These are phyloP conservation scores for Heliconius ethilla DNA, from an alignment of 2,888 invertebrate species.

Conservation along the genomic window DNA sequence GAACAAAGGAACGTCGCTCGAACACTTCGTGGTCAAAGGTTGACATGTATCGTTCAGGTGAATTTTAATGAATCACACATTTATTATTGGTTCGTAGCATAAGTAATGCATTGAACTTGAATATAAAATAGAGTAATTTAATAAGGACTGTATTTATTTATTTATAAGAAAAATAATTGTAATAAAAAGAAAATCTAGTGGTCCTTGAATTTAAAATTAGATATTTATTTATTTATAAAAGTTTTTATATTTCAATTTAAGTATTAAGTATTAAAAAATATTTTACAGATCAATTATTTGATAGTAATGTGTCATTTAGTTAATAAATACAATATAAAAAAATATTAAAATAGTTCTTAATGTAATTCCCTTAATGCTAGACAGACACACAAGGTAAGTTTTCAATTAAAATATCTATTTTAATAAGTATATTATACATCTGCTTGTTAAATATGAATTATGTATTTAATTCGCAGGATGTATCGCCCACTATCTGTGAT, in stretches of 20 bases:
- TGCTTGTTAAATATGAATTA: constrained; percentile 42
- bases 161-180: too few relatives aligned
- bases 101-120: not conserved
- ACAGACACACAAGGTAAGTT: constrained; percentile 22
- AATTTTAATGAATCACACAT: constrained; percentile 22
- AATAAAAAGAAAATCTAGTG: too few relatives aligned
- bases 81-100: not conserved
- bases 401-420: constrained; percentile 40
- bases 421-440: constrained; percentile 41
- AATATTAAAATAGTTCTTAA: too few relatives aligned
- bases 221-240: too few relatives aligned
- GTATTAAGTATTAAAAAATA: too few relatives aligned
- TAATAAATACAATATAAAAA: too few relatives aligned
- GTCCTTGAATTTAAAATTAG: too few relatives aligned
- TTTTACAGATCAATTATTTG: too few relatives aligned
- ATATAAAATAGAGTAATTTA: not conserved
- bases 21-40: constrained; percentile 25
- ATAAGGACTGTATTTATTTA: not conserved
- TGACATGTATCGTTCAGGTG: constrained; percentile 20
- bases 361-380: not conserved
- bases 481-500: constrained; percentile 35
- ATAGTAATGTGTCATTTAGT: too few relatives aligned
- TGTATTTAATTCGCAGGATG: constrained; percentile 44
- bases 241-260: too few relatives aligned
- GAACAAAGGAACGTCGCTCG: constrained; percentile 17